These are phyloP conservation scores for Samia ricini DNA, from an alignment of 1,140 invertebrate genomes.

Conservation along the genomic window DNA sequence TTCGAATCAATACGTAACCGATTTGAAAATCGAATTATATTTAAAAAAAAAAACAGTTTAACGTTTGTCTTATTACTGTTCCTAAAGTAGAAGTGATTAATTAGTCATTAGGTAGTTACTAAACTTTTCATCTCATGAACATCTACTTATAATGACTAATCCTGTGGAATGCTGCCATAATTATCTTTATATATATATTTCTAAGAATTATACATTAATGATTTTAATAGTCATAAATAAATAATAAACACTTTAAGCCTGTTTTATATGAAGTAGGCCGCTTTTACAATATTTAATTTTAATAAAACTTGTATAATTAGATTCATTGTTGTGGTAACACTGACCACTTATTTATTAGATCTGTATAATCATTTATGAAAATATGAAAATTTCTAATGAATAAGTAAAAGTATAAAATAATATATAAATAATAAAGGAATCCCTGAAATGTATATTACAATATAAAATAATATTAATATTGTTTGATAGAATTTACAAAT, in stretches of 20 bases:
- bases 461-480: too few relatives aligned
- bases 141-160: conserved; percentile 30
- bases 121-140: not conserved
- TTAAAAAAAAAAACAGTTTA: not conserved
- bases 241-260: not conserved
- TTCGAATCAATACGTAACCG: not conserved
- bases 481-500: too few relatives aligned
- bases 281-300: not conserved
- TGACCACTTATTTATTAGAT: too few relatives aligned
- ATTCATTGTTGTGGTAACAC: too few relatives aligned
- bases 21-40: not conserved
- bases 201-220: not conserved
- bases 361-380: too few relatives aligned
- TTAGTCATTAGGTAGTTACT: too few relatives aligned
- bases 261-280: not conserved
- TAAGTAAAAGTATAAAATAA: too few relatives aligned
- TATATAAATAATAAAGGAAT: too few relatives aligned
- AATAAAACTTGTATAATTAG: too few relatives aligned
- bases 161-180: conserved; percentile 30
- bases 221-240: not conserved
- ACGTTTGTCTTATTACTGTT: not conserved
- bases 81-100: not conserved
- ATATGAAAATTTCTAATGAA: too few relatives aligned
- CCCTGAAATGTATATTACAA: too few relatives aligned
- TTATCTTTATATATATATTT: not conserved